Evolutionary conservation across 2,888 invertebrate species (phyloP).

Genomic region (Zygaena filipendulae): DNA sequence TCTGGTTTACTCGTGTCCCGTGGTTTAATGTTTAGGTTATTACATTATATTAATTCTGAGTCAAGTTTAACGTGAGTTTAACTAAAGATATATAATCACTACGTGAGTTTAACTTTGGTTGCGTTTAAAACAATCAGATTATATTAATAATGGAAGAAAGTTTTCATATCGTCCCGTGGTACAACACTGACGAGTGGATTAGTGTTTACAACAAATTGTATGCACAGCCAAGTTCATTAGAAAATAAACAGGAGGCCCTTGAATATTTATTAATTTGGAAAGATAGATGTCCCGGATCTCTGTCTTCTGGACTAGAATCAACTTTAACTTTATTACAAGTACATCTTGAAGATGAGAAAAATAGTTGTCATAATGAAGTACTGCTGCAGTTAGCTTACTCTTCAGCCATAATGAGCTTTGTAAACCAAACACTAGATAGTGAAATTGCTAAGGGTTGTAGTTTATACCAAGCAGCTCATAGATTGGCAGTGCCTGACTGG

Average conservation of each 20-base stretch:
- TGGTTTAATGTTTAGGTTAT: too few species aligned
- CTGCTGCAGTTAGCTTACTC: conserved; percentile 70
- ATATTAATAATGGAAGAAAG: conserved; percentile 28
- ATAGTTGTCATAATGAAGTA: conserved; percentile 34
- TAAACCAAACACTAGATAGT: conserved; percentile 71
- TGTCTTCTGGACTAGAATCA: conserved; percentile 72
- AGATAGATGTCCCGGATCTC: conserved; percentile 57
- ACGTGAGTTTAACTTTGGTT: too few species aligned
- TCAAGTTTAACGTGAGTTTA: too few species aligned
- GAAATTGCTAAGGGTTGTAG: conserved; percentile 62
- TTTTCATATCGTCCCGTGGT: conserved; percentile 53
- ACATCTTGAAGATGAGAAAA: conserved; percentile 36
- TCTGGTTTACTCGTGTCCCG: too few species aligned
- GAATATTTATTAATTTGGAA: conserved; percentile 67
- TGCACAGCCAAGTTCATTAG: conserved; percentile 26
- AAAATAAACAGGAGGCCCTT: conserved; percentile 46
- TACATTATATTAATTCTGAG: conserved; percentile 4
- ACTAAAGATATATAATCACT: not conserved
- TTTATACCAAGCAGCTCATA: conserved; percentile 68
- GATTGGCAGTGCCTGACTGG: conserved; percentile 81
- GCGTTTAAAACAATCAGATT: not conserved
- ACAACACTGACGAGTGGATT: conserved; percentile 60
- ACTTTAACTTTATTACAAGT: conserved; percentile 68
- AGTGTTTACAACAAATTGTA: conserved; percentile 55
- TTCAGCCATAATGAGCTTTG: conserved; percentile 72